Evolutionary conservation across 2,888 invertebrate genomes (phyloP), one percentile per base, ranked within the genome.

Genomic region (Monoplex corrugatus): DNA sequence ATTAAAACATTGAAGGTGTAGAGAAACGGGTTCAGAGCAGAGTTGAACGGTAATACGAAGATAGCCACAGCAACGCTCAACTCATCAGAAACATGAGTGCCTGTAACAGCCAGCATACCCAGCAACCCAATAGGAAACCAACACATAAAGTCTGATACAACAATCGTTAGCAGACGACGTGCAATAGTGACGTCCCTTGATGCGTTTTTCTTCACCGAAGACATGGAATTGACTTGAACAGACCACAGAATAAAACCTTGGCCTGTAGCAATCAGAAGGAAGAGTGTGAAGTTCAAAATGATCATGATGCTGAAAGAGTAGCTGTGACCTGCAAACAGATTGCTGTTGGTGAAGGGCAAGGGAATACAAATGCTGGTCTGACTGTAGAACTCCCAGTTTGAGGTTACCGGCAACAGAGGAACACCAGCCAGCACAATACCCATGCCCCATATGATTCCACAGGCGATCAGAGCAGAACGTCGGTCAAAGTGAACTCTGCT

Each of bases 351-450:
- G n/a, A 86, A 28, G 5, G 75, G 43, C 16, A 86, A 35, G 28
- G 68, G 68, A 40, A 86, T 72, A 57, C 68, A 72, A 32, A 86
- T 86, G 28, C 44, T 45, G 13, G 75, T 72, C 44, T 72, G 68
- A 6, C 35, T 32, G 86, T 40, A 72, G 32, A 86, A 68, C 19
- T 85, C 38, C 85, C 85, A 85, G 85, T 85, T 57, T 85, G 85
- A 85, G 38, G 57, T 38, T 13, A 85, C 63, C 3, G 85, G 85
- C 32, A 85, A 63, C 28, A 85, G 85, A 57, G 85, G 85, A 6
- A 85, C 28, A 2, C 13, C 40, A 23, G 75, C 75, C 32, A 86
- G 19, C 2, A 44, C 19, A n/a, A 72, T 8, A 0, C 75, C 75
- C 35, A 72, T 35, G 5, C n/a, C 16, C 72, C 68, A 72, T 6